phyloP scores from a whole-genome alignment of 2,888 invertebrate genomes.

The Cynaeus angustus region DNA sequence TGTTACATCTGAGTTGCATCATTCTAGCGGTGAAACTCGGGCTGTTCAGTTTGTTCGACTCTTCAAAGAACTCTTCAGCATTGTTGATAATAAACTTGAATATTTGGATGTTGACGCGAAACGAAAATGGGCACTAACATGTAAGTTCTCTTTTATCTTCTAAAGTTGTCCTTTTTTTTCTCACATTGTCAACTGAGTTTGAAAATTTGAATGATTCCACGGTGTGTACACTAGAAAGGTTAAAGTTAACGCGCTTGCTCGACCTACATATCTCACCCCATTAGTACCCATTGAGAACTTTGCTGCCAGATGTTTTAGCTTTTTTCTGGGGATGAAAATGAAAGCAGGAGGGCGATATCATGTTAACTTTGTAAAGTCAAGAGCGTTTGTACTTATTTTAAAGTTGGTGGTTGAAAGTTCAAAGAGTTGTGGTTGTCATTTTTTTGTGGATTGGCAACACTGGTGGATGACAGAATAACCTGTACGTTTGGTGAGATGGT shows the following conservation, averaged over 20 bases:
- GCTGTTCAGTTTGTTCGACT: conserved; percentile 55
- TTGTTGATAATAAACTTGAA: neutral
- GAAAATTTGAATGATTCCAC: neutral
- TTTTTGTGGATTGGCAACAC: neutral
- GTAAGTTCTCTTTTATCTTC: conserved; percentile 11
- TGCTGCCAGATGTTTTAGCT: conserved; percentile 36
- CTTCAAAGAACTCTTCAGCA: conserved; percentile 7
- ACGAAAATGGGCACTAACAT: neutral
- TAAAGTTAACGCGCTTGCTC: conserved; percentile 33
- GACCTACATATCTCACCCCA: conserved; percentile 40
- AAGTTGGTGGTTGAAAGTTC: neutral
- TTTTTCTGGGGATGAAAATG: conserved; percentile 29
- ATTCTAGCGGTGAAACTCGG: conserved; percentile 61
- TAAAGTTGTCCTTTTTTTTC: neutral
- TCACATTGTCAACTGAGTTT: neutral
- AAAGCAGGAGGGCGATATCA: conserved; percentile 15
- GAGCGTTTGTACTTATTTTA: too few species aligned
- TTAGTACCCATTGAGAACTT: conserved; percentile 38
- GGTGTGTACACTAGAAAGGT: conserved; percentile 10
- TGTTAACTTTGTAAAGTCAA: conserved; percentile 4
- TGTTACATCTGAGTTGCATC: conserved; percentile 60
- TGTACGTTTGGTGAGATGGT: too few species aligned
- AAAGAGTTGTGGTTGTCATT: conserved; percentile 1
- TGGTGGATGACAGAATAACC: neutral
- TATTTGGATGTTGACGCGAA: neutral